These are phyloP conservation scores for Didymodactylos carnosus DNA, from an alignment of 2,888 invertebrate species.

Conservation along the genomic window DNA sequence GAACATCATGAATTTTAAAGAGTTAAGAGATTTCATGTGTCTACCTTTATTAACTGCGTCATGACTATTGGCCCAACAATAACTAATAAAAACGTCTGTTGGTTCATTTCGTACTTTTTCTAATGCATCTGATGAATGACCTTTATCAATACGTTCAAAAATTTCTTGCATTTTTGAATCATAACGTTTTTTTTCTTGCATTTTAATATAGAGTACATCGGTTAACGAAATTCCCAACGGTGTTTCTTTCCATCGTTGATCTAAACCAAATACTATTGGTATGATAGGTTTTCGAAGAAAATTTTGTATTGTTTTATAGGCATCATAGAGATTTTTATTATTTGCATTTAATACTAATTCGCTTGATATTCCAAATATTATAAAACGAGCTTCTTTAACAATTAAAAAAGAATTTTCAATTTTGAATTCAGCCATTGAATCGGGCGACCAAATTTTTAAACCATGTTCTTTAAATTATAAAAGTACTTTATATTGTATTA, in stretches of 20 bases:
- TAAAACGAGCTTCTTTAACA: conserved; percentile 1
- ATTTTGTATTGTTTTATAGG: not conserved
- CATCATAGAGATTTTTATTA: not conserved
- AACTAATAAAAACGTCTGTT: conserved; percentile 11
- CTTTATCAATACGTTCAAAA: conserved; percentile 20
- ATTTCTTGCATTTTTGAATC: conserved; percentile 24
- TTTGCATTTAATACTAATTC: conserved; percentile 1
- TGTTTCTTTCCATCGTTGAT: conserved; percentile 1
- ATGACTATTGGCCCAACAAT: conserved; percentile 28
- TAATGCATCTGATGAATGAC: not conserved
- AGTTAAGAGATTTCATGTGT: conserved; percentile 11
- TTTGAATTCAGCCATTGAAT: not conserved
- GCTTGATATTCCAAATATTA: conserved; percentile 8
- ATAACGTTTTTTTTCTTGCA: conserved; percentile 24
- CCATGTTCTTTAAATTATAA: not conserved
- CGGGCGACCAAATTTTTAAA: conserved; percentile 5
- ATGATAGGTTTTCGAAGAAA: not conserved
- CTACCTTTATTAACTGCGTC: conserved; percentile 22
- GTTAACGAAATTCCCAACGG: not conserved
- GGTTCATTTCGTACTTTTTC: not conserved
- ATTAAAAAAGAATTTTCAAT: conserved; percentile 1
- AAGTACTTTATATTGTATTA: not conserved
- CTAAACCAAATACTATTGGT: not conserved
- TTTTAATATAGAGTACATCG: conserved; percentile 21
- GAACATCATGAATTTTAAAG: conserved; percentile 15